phyloP scores from a whole-genome alignment of 2,113 vertebrate species.

The Bubo blakistoni region DNA sequence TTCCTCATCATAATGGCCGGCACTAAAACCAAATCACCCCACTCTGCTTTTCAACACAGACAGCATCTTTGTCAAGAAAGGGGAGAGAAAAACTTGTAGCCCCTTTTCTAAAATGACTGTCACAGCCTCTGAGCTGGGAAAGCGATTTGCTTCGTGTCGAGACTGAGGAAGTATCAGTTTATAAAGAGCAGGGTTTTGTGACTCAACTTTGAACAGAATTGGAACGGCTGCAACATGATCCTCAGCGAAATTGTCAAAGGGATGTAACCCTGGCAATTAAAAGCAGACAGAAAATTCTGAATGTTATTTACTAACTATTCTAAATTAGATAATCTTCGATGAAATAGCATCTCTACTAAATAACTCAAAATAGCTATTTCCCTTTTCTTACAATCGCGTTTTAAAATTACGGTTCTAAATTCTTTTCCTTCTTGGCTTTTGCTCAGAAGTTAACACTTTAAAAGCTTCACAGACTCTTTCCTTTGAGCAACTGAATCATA shows the following conservation, averaged over 20 bases:
- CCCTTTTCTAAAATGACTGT: fast-evolving
- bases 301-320: background rate
- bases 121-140: background rate
- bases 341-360: background rate
- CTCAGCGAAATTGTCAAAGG: background rate
- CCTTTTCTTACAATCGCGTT: background rate
- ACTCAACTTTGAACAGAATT: background rate
- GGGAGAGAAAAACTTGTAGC: background rate
- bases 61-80: background rate
- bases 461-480: background rate
- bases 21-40: fast-evolving
- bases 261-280: background rate
- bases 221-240: fast-evolving
- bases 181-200: background rate
- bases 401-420: background rate
- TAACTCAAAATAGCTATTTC: background rate
- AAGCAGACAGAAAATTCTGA: background rate
- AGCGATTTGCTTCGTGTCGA: background rate
- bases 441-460: background rate
- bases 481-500: background rate
- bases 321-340: background rate
- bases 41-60: fast-evolving
- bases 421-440: background rate
- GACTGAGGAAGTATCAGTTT: fast-evolving
- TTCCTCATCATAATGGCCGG: fast-evolving